phyloP scores from a whole-genome alignment of 2,113 vertebrate species.

The Tapirus terrestris region DNA sequence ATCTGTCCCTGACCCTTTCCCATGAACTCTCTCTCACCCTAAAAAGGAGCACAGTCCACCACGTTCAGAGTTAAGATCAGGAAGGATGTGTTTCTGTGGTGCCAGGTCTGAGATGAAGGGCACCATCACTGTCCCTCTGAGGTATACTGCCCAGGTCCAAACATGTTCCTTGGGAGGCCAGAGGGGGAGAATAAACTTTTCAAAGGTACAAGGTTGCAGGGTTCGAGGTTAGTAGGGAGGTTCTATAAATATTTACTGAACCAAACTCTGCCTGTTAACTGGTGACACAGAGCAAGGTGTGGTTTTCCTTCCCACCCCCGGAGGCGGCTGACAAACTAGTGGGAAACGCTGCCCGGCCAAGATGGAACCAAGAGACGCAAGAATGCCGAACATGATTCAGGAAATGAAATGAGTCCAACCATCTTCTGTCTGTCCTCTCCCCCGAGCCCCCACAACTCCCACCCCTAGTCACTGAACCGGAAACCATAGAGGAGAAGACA shows the following conservation, averaged over 20 bases:
- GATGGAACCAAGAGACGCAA: slow-evolving; percentile 1
- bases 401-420: slow-evolving; percentile 68
- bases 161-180: background rate
- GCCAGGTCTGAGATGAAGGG: background rate
- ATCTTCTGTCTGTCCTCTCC: slow-evolving; percentile 41
- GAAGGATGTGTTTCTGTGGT: background rate
- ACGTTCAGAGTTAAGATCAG: background rate
- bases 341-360: slow-evolving; percentile 41
- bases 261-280: slow-evolving; percentile 60
- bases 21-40: background rate
- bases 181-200: slow-evolving; percentile 34
- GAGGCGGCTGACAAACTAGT: slow-evolving; percentile 44
- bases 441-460: slow-evolving; percentile 33
- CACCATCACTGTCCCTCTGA: background rate
- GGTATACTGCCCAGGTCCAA: background rate
- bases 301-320: slow-evolving; percentile 53
- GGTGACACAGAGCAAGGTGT: slow-evolving; percentile 65
- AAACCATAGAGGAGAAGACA: slow-evolving; percentile 60
- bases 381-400: slow-evolving; percentile 55
- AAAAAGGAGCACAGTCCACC: no score
- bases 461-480: slow-evolving; percentile 47
- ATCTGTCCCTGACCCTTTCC: background rate
- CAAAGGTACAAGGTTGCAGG: slow-evolving; percentile 46
- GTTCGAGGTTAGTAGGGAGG: slow-evolving; percentile 66
- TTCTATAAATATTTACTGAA: slow-evolving; percentile 67